These are phyloP conservation scores for Diarsia mendica DNA, from an alignment of 2,888 invertebrate genomes.

Conservation along the genomic window DNA sequence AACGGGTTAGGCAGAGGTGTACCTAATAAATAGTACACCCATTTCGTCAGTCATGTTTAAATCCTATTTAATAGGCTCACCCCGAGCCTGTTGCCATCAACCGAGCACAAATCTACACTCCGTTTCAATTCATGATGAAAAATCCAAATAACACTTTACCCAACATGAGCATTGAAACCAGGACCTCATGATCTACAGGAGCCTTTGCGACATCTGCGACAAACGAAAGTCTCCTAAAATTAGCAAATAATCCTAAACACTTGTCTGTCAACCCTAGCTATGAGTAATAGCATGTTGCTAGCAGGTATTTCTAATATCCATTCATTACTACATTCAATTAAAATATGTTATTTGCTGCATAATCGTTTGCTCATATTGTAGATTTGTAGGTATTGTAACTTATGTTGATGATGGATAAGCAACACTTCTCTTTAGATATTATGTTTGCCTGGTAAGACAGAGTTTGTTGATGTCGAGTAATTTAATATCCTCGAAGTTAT, in stretches of 20 bases:
- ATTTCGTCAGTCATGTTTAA: neutral
- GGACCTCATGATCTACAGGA: neutral
- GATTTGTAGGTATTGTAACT: neutral
- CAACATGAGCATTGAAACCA: neutral
- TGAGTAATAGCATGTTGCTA: conserved; percentile 28
- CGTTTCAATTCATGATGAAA: neutral
- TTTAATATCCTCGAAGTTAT: too few relatives aligned
- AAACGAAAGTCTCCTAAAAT: neutral
- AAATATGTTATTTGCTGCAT: conserved; percentile 21
- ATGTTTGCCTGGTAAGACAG: conserved; percentile 20
- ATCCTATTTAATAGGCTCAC: too few relatives aligned
- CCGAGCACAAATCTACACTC: neutral
- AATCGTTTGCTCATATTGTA: neutral
- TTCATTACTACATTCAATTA: conserved; percentile 47
- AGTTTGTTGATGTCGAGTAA: neutral
- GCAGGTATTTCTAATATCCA: conserved; percentile 57
- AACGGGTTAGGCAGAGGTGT: neutral
- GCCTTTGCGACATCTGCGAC: neutral
- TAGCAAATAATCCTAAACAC: neutral
- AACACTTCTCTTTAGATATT: neutral
- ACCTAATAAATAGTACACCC: neutral
- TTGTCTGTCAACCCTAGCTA: conserved; percentile 41
- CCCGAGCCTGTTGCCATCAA: too few relatives aligned
- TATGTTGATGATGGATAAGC: neutral
- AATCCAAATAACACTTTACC: neutral